phyloP scores from a whole-genome alignment of 2,113 vertebrate genomes.

The Solenodon paradoxus region DNA sequence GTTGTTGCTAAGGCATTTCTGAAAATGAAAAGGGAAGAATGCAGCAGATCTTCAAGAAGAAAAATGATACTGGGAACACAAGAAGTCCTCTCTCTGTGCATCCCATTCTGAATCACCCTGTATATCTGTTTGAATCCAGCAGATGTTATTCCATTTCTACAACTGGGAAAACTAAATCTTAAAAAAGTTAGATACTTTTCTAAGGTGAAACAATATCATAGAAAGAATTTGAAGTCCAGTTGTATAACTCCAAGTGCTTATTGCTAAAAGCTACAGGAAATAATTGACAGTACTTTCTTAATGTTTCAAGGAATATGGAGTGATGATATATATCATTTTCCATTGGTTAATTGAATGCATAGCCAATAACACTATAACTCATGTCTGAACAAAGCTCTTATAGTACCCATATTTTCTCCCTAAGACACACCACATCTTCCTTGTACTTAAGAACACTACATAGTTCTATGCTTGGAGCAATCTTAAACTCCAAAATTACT shows the following conservation, averaged over 20 bases:
- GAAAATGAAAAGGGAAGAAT: not conserved
- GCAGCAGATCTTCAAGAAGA: not conserved
- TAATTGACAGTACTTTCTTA: not conserved
- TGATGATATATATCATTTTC: not conserved
- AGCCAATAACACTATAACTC: no score
- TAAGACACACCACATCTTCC: no score
- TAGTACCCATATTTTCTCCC: no score
- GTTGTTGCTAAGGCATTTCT: not conserved
- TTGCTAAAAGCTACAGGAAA: not conserved
- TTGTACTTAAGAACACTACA: no score
- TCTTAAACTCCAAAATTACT: no score
- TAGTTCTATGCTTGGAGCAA: no score
- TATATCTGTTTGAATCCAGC: not conserved
- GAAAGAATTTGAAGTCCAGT: not conserved
- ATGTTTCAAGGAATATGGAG: not conserved
- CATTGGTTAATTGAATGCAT: constrained; percentile 9
- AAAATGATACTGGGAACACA: not conserved
- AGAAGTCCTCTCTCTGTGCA: not conserved
- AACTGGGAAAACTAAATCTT: not conserved
- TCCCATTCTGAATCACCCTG: not conserved
- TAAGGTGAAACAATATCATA: not conserved
- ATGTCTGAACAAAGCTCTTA: no score
- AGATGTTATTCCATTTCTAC: not conserved
- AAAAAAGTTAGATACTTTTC: not conserved
- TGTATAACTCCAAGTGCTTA: not conserved